Percentiles rank a stretch among this genome's conserved stretches.
Evolutionary conservation across 2,113 vertebrate genomes (phyloP).

Genomic region (Nannobrachium achirus): DNA sequence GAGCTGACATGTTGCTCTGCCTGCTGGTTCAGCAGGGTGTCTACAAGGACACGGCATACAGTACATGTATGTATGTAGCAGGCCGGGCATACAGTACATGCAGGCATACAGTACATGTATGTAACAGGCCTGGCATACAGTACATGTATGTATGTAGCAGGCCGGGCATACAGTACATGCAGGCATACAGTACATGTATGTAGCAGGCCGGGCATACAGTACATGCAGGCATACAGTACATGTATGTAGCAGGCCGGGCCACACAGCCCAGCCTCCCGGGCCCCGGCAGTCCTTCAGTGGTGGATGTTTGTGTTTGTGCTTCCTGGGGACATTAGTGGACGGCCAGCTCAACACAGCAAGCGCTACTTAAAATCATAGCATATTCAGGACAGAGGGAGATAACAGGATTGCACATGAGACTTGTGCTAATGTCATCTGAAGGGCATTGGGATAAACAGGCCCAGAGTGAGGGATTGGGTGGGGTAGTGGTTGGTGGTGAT

Average conservation of each 20-base stretch:
- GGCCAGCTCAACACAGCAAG: slow-evolving; percentile 65
- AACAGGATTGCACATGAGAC: slow-evolving; percentile 78
- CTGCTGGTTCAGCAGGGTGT: slow-evolving; percentile 68
- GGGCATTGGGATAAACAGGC: slow-evolving; percentile 78
- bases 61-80: not conserved
- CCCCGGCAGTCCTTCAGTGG: slow-evolving; percentile 77
- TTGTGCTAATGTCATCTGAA: slow-evolving; percentile 79
- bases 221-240: slow-evolving; percentile 50
- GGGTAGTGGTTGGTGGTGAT: slow-evolving; percentile 4
- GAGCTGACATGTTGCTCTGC: slow-evolving; percentile 64
- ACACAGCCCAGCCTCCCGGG: slow-evolving; percentile 48
- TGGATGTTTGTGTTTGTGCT: slow-evolving; percentile 64
- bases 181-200: slow-evolving; percentile 41
- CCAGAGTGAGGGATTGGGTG: slow-evolving; percentile 43
- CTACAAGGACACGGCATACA: slow-evolving; percentile 58
- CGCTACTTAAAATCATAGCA: slow-evolving; percentile 72
- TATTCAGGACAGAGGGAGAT: slow-evolving; percentile 74
- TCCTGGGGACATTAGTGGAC: slow-evolving; percentile 68
- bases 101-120: slow-evolving; percentile 76
- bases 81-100: slow-evolving; percentile 33
- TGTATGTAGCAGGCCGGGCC: slow-evolving; percentile 27
- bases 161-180: too few species aligned
- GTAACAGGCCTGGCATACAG: slow-evolving; percentile 75
- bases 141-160: not conserved
- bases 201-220: too few species aligned